Conservation (phyloP, 2,113 vertebrate species). For the Tichodroma muraria region DNA sequence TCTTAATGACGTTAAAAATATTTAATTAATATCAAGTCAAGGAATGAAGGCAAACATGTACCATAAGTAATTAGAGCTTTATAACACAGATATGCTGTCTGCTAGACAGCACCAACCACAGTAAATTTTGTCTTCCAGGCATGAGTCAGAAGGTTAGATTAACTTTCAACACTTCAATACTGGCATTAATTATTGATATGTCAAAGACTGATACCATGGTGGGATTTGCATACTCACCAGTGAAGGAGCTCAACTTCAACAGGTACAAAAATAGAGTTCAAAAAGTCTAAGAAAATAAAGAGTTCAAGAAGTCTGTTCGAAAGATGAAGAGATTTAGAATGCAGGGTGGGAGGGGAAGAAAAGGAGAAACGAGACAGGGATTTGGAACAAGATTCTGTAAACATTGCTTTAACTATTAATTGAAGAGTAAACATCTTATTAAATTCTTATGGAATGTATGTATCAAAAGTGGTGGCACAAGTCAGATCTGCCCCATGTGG, state of each 20-base stretch:
- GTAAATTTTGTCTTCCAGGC: not conserved
- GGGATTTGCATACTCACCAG: not conserved
- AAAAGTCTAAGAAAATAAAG: not conserved
- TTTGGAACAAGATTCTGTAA: constrained; percentile 31
- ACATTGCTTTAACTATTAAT: constrained; percentile 36
- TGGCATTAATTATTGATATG: not conserved
- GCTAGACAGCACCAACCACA: not conserved
- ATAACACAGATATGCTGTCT: not conserved
- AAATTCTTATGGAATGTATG: constrained; percentile 13
- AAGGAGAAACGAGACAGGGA: not conserved
- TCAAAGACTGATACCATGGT: not conserved
- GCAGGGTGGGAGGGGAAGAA: not conserved
- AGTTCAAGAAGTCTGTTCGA: not conserved
- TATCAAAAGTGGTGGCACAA: constrained; percentile 5
- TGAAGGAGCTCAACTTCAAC: not conserved
- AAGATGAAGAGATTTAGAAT: not conserved
- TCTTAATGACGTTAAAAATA: not conserved
- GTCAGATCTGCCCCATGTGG: not conserved
- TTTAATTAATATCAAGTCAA: not conserved
- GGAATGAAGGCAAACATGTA: not conserved
- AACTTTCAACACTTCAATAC: not conserved
- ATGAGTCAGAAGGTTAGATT: not conserved
- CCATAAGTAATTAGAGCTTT: not conserved
- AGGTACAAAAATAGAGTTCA: not conserved
- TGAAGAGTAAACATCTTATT: constrained; percentile 24